Base-by-base conservation (phyloP, 2,888 invertebrate species). In the Patella depressa region DNA sequence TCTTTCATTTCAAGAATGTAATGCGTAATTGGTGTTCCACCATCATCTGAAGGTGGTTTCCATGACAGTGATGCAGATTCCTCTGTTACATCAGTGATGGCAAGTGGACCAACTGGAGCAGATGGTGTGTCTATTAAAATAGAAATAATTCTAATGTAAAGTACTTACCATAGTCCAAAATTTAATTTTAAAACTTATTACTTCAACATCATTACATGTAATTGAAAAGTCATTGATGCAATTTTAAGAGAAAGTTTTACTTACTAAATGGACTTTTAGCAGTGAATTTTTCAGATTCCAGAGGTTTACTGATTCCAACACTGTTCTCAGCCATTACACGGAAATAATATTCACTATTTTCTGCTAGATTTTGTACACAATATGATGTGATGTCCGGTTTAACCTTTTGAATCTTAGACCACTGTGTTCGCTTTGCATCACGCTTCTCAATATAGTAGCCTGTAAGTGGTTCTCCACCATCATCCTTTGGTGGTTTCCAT, bases 291-390 rank as follows among this genome's bases (percentile, higher is more conserved):
- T 81, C 80, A 55, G 81, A 81, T 73, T 83, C 82, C 14, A 75
- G 53, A 17, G 81, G 78, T 79, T 81, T 75, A 55, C 81, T 79
- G 57, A 74, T 45, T 57, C 81, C 79, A 1, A 97, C 98, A 85
- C 96, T 95, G 93, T 96, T 97, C 24, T 96, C 94, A 15, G 96
- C 96, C 74, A 94, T 93, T 0, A 97, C 96, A n/a, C 97, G 93
- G 94, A 97, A 97, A 89, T 96, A 95, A 88, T 97, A 97, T 0
- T 95, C 95, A 93, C 97, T 96, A 78, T 97, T 95, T 89, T 95
- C 95, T 83, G 94, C 94, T 79, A 97, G 93, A 89, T 94, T 85
- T 69, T 83, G 82, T 12, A 83, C 76, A 69, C 94, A 93, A 59
- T 96, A 94, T 12, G 74, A 84, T 12, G 97, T 88, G 65, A 82